phyloP scores from a whole-genome alignment of 2,888 invertebrate species.

The Dynastes grantii region DNA sequence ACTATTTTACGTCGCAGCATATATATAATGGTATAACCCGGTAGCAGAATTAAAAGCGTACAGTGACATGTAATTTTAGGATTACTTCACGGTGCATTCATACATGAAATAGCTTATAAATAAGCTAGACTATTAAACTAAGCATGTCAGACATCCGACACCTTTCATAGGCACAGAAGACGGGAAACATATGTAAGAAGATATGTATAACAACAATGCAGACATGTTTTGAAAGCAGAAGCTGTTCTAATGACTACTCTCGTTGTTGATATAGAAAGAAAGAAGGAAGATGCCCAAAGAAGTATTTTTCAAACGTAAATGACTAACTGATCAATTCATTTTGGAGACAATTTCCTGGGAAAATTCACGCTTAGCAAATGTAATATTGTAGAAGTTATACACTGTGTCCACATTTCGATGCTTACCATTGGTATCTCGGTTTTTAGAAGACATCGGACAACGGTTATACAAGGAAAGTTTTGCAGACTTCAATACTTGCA shows the following conservation, averaged over 20 bases:
- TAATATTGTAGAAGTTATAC: too few relatives aligned
- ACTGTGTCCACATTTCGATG: too few relatives aligned
- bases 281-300: background rate
- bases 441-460: too few relatives aligned
- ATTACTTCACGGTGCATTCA: slow-evolving; percentile 19
- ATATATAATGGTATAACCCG: slow-evolving; percentile 15
- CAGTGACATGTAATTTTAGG: slow-evolving; percentile 31
- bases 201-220: slow-evolving; percentile 14
- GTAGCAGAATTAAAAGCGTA: slow-evolving; percentile 14
- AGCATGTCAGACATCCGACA: slow-evolving; percentile 10
- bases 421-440: too few relatives aligned
- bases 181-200: slow-evolving; percentile 18
- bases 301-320: too few relatives aligned
- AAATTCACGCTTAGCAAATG: too few relatives aligned
- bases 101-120: slow-evolving; percentile 24
- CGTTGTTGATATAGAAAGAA: too few relatives aligned
- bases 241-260: background rate
- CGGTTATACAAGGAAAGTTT: too few relatives aligned
- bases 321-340: too few relatives aligned
- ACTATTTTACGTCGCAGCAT: background rate
- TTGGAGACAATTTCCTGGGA: too few relatives aligned
- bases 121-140: slow-evolving; percentile 12
- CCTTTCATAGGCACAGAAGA: slow-evolving; percentile 12
- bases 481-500: too few relatives aligned
- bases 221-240: slow-evolving; percentile 34